Evolutionary conservation across 2,797 vertebrate species (phyloP).

Genomic region (Microctenopoma lineatum): DNA sequence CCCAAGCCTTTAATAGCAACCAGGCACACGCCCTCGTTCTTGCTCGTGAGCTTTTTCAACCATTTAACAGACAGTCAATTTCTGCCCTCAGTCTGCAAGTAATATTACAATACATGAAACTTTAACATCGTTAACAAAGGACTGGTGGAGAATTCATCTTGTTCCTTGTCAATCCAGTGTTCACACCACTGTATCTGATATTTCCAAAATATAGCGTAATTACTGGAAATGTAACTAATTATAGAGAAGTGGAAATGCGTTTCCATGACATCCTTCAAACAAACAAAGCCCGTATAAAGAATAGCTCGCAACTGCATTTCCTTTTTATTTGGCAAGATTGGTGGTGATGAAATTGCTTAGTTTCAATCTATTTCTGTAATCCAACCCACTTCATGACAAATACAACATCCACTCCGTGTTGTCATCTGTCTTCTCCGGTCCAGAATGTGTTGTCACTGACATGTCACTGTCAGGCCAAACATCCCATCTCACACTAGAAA

Average conservation of each 20-base stretch:
- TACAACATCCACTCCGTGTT: not conserved
- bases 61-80: constrained; percentile 39
- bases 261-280: not conserved
- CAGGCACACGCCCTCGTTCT: constrained; percentile 23
- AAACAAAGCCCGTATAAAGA: not conserved
- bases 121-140: constrained; percentile 46
- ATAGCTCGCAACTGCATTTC: not conserved
- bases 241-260: not conserved
- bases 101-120: constrained; percentile 23
- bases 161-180: not conserved
- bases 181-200: too few species aligned
- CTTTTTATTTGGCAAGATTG: not conserved
- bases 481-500: constrained; percentile 24
- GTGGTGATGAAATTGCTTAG: not conserved
- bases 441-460: constrained; percentile 30
- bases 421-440: constrained; percentile 4
- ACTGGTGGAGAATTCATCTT: constrained; percentile 55
- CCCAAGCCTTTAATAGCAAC: constrained; percentile 41
- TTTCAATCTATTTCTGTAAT: not conserved
- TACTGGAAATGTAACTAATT: not conserved
- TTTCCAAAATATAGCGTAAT: not conserved
- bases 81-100: constrained; percentile 22
- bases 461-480: constrained; percentile 8
- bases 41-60: constrained; percentile 34
- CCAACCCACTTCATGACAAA: constrained; percentile 5